Percentiles rank a stretch among this genome's conserved stretches.
These are phyloP conservation scores for Bradypus variegatus DNA, from an alignment of 2,797 vertebrate genomes.

Conservation along the genomic window DNA sequence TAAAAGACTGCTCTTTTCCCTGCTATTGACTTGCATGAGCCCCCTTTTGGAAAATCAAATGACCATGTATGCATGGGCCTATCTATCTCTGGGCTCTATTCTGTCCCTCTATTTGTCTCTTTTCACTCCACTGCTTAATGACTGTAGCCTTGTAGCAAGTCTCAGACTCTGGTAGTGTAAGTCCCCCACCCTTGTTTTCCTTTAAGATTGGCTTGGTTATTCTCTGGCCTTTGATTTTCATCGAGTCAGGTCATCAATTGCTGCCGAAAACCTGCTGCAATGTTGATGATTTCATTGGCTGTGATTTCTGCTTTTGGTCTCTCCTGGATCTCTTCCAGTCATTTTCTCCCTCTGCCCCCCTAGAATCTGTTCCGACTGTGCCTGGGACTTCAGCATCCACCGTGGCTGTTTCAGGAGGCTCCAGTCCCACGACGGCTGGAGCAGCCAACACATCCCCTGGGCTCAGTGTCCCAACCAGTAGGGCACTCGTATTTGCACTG, in stretches of 20 bases:
- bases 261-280: background rate
- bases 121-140: background rate
- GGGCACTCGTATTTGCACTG: background rate
- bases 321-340: background rate
- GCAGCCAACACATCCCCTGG: rapidly evolving
- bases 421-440: background rate
- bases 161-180: background rate
- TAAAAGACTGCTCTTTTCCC: background rate
- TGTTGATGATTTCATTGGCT: background rate
- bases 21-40: background rate
- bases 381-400: background rate
- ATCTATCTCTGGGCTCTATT: background rate
- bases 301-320: background rate
- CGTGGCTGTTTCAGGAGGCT: background rate
- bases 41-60: background rate
- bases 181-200: background rate
- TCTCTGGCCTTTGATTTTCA: background rate
- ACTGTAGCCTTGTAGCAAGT: background rate
- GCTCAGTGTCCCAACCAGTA: background rate
- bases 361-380: background rate
- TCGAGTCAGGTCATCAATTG: background rate
- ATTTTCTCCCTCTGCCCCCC: background rate
- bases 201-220: background rate
- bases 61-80: background rate
- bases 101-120: background rate